Evolutionary conservation across 2,888 invertebrate species (phyloP).

Genomic region (Nemoura dubitans): DNA sequence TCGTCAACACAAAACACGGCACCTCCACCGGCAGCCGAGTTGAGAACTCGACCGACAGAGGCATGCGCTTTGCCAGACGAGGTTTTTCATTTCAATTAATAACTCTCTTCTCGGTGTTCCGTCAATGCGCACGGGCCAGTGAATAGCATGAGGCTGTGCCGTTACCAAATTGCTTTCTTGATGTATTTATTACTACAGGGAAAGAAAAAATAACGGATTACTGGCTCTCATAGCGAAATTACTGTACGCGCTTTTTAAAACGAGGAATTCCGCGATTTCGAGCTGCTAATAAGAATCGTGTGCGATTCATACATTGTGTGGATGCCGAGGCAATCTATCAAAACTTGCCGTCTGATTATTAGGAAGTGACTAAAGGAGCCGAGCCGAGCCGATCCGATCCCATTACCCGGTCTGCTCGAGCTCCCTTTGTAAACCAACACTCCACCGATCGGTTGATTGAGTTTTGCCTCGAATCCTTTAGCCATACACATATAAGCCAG

Average conservation of each 20-base stretch:
- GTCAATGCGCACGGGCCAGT: neutral
- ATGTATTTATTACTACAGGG: neutral
- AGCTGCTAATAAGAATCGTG: constrained; percentile 3
- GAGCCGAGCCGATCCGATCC: neutral
- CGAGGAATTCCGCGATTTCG: neutral
- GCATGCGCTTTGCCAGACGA: neutral
- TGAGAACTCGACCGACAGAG: neutral
- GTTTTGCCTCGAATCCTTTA: neutral
- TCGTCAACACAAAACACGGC: neutral
- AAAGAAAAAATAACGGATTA: neutral
- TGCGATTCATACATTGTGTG: neutral
- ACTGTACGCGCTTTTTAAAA: neutral
- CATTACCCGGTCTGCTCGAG: too few species aligned
- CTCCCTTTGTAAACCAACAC: neutral
- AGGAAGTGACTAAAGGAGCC: neutral
- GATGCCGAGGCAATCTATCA: neutral
- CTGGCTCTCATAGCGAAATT: neutral
- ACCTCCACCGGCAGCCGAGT: neutral
- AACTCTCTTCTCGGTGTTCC: neutral
- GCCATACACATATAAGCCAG: neutral
- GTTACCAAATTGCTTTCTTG: neutral
- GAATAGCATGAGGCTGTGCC: neutral
- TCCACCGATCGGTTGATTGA: neutral
- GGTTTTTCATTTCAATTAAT: neutral
- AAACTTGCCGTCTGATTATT: neutral